These are phyloP conservation scores for Heteronetta atricapilla DNA, from an alignment of 2,113 vertebrate genomes.

Conservation along the genomic window DNA sequence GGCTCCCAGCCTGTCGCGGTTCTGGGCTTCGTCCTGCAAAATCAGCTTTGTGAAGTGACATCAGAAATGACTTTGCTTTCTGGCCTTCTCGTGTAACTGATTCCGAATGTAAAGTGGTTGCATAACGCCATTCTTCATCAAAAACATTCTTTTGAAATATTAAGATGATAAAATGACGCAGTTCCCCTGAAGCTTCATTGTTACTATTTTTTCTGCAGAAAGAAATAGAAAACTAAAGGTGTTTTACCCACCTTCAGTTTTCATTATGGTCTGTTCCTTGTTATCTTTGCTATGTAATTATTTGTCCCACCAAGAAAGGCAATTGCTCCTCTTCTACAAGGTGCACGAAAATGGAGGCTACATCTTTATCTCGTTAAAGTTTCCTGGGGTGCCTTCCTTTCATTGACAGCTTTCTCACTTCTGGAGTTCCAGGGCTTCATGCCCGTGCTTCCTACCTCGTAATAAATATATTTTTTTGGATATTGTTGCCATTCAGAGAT, in stretches of 20 bases:
- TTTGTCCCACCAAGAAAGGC: neutral
- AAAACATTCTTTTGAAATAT: neutral
- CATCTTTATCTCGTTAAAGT: neutral
- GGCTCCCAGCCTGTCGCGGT: neutral
- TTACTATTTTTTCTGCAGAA: neutral
- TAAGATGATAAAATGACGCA: neutral
- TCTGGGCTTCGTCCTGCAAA: neutral
- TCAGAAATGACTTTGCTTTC: neutral
- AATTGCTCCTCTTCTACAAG: neutral
- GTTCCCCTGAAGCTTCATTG: neutral
- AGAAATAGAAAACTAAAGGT: neutral
- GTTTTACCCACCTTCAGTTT: neutral
- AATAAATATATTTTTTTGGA: neutral
- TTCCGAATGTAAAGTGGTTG: neutral
- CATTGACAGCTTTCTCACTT: neutral
- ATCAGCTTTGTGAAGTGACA: neutral
- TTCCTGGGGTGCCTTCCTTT: neutral
- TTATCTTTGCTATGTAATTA: neutral
- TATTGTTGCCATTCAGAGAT: neutral
- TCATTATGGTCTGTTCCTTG: neutral
- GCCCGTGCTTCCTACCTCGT: neutral
- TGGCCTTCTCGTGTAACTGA: neutral
- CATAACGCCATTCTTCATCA: neutral
- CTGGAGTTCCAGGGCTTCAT: fast-evolving
- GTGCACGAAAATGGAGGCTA: neutral